Percentiles rank a stretch among this genome's conserved stretches.
phyloP scores from a whole-genome alignment of 2,113 vertebrate genomes.

The Aspidoscelis tigris region DNA sequence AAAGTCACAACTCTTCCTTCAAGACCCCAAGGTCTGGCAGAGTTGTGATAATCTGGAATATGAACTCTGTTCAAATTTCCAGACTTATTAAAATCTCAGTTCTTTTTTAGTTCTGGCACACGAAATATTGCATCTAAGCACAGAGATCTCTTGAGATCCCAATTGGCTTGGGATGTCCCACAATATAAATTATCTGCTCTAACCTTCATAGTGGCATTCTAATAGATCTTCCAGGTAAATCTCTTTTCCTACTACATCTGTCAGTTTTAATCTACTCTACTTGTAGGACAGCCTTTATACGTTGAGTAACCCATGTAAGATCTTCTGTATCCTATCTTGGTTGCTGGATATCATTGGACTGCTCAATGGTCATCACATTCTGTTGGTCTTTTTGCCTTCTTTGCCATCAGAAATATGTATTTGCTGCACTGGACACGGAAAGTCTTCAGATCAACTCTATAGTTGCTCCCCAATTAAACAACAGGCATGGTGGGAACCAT shows the following conservation, averaged over 20 bases:
- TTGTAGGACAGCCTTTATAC: neutral
- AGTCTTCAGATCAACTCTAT: neutral
- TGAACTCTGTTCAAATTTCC: neutral
- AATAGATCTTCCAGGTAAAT: neutral
- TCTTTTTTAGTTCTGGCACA: neutral
- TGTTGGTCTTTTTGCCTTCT: neutral
- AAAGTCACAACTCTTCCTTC: neutral
- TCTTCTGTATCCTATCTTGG: neutral
- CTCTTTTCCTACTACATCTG: neutral
- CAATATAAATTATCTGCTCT: neutral
- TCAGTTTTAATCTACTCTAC: neutral
- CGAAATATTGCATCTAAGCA: neutral
- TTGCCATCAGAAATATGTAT: neutral
- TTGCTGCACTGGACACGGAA: neutral
- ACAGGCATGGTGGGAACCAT: neutral
- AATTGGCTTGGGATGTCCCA: neutral
- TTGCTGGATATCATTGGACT: neutral
- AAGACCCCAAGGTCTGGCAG: neutral
- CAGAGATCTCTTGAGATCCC: neutral
- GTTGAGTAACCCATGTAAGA: neutral
- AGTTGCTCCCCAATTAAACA: neutral
- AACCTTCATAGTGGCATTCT: neutral
- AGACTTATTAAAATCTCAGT: neutral
- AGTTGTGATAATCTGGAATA: neutral
- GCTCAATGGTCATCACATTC: neutral